Evolutionary conservation across 1,140 invertebrate species (phyloP), one percentile per base, ranked within the genome.

Genomic region (Cydia splendana): DNA sequence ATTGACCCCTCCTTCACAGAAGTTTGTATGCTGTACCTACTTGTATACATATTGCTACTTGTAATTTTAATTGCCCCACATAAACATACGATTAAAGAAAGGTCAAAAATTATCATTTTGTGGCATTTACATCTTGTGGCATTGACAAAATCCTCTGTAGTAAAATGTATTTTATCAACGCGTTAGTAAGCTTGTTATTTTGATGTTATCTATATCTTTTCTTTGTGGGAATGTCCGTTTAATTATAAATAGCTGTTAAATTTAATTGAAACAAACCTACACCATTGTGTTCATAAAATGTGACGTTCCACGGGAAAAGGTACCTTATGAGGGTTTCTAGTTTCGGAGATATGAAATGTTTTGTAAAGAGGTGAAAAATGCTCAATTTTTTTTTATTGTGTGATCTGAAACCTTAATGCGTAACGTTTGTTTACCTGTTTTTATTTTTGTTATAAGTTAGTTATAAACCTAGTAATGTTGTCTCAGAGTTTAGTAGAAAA

Each of bases 221-320:
- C 30, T 71, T 71, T 71, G 45, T 71, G n/a, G 18, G 67, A 42
- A 71, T 45, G 15, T 42, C 67, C 30, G 67, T 71, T 71, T 71
- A 71, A 71, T 30, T 71, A 48, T 15, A 48, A 38, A n/a, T 42
- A 62, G 57, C 67, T 71, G 34, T 71, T 45, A 71, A 71, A 71
- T 15, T 71, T 71, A 45, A 71, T 71, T 45, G 67, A 71, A 71
- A 38, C 34, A 71, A 38, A 71, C 38, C 18, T 45, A 42, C 67
- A 42, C n/a, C 15, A 69, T 69, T 69, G 65, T 69, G 65, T 71
- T 71, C 34, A 71, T 69, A 30, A 69, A 69, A 65, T n/a, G n/a
- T n/a, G n/a, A n/a, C n/a, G n/a, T n/a, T n/a, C n/a, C n/a, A n/a
- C n/a, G n/a, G n/a, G n/a, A n/a, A n/a, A n/a, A n/a, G n/a, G n/a